phyloP scores from a whole-genome alignment of 2,113 vertebrate genomes.

The Leucosticte australis region DNA sequence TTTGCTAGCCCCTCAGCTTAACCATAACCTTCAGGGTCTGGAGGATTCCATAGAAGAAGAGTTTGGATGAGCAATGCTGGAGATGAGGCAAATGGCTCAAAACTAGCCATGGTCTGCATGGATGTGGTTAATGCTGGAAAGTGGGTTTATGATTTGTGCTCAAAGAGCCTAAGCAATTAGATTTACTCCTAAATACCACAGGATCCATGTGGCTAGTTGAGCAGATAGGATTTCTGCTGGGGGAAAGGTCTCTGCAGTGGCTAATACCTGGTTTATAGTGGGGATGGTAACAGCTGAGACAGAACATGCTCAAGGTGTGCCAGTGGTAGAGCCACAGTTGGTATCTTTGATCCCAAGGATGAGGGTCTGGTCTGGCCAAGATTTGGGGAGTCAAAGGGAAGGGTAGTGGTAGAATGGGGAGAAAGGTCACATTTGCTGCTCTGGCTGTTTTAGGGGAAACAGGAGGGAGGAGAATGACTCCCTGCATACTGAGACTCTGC shows the following conservation, averaged over 20 bases:
- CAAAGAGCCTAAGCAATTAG: neutral
- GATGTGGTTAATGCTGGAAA: neutral
- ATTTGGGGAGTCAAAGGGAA: neutral
- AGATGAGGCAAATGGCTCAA: neutral
- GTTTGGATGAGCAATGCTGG: neutral
- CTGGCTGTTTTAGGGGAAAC: neutral
- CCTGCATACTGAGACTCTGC: neutral
- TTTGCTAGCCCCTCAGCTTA: neutral
- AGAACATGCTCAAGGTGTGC: neutral
- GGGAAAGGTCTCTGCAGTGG: neutral
- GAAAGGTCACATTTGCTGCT: neutral
- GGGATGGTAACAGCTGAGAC: neutral
- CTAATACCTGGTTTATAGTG: neutral
- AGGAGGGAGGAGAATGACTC: neutral
- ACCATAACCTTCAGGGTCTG: neutral
- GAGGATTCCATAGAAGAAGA: neutral
- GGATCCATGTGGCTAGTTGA: neutral
- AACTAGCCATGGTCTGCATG: neutral
- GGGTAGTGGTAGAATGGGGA: neutral
- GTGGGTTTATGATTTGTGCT: neutral
- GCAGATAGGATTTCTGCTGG: neutral
- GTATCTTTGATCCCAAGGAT: neutral
- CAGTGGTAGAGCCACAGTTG: neutral
- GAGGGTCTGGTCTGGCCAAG: neutral
- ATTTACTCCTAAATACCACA: neutral